Percentiles rank a stretch among this genome's conserved stretches.
These are phyloP conservation scores for Sphaerophoria taeniata DNA, from an alignment of 2,888 invertebrate species.

Conservation along the genomic window DNA sequence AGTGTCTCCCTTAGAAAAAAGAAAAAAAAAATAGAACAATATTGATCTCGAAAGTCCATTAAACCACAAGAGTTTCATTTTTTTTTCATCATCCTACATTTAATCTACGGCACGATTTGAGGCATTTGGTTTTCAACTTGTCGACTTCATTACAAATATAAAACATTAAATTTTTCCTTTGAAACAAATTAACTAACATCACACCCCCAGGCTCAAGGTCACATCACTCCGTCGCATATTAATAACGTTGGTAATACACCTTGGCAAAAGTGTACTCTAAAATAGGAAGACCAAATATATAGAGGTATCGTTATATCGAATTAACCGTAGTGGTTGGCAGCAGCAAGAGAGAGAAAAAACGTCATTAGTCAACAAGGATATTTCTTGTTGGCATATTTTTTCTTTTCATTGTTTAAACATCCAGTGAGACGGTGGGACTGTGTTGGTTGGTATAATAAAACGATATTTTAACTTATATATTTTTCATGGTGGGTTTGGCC, in stretches of 20 bases:
- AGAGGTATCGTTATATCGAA: no score
- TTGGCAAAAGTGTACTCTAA: constrained; percentile 29
- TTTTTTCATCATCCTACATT: constrained; percentile 7
- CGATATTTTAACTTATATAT: constrained; percentile 47
- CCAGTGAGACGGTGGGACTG: constrained; percentile 22
- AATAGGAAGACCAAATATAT: not conserved
- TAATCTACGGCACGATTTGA: constrained; percentile 49
- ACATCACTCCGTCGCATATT: constrained; percentile 52
- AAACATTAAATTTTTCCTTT: constrained; percentile 43
- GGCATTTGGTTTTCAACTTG: constrained; percentile 36
- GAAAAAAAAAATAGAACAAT: constrained; percentile 45
- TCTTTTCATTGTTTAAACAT: not conserved
- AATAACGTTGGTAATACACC: constrained; percentile 52
- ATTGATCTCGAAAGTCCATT: constrained; percentile 44
- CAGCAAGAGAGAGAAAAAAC: constrained; percentile 42
- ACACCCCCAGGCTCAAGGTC: constrained; percentile 46
- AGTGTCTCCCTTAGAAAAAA: not conserved
- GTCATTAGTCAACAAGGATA: constrained; percentile 66
- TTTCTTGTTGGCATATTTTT: constrained; percentile 6
- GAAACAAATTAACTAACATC: constrained; percentile 64
- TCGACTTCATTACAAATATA: constrained; percentile 46
- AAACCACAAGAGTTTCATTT: constrained; percentile 40
- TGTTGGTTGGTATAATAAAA: constrained; percentile 48
- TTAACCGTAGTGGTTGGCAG: no score
- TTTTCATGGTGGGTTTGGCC: constrained; percentile 21